These are phyloP conservation scores for Globodera ellingtonae DNA, from an alignment of 1,140 invertebrate species.

Conservation along the genomic window DNA sequence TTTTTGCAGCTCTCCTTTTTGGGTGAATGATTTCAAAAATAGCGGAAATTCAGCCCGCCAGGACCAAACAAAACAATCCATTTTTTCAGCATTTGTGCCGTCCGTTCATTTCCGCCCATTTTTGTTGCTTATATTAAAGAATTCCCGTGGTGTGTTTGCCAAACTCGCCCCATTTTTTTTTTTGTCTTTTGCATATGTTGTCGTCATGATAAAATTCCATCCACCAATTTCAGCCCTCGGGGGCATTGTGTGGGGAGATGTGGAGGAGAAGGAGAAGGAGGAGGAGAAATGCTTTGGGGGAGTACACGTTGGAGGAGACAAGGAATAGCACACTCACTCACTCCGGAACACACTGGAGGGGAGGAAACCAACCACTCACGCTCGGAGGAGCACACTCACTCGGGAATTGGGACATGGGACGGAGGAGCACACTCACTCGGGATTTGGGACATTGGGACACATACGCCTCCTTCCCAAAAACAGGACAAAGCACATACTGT, in stretches of 20 bases:
- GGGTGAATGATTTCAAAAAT: no score
- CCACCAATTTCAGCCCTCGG: not conserved
- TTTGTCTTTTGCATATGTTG: not conserved
- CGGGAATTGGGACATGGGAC: not conserved
- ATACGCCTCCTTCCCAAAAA: no score
- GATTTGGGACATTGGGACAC: no score
- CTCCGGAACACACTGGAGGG: not conserved
- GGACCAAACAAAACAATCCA: no score
- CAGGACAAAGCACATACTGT: no score
- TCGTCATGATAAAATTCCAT: not conserved
- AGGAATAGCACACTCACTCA: not conserved
- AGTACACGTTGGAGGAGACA: not conserved
- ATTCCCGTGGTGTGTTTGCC: no score
- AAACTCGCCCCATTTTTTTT: not conserved
- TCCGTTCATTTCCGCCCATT: not conserved
- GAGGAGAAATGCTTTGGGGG: not conserved
- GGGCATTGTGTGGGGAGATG: no score
- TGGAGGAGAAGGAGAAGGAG: no score
- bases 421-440: not conserved
- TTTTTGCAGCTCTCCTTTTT: no score
- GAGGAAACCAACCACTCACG: not conserved
- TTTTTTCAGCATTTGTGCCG: no score
- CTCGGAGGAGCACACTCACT: not conserved
- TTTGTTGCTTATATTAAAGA: not conserved
- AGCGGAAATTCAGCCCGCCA: no score